These are phyloP conservation scores for Silvanus unidentatus DNA, from an alignment of 2,888 invertebrate genomes.

Conservation along the genomic window DNA sequence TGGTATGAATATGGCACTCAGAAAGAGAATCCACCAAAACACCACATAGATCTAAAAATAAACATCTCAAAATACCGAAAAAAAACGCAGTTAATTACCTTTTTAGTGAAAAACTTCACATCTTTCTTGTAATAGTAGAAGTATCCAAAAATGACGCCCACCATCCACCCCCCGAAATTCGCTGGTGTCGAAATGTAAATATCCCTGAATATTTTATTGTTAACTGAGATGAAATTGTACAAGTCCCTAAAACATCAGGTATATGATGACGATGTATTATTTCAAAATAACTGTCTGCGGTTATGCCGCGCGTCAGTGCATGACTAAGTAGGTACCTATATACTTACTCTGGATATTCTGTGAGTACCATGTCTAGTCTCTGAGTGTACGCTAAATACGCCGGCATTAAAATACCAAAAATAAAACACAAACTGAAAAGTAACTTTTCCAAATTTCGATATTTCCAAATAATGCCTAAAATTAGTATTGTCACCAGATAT, in stretches of 20 bases:
- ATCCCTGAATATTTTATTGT: not conserved
- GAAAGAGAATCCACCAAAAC: slow-evolving; percentile 35
- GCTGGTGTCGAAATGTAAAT: not conserved
- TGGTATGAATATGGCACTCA: slow-evolving; percentile 26
- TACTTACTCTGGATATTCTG: no score
- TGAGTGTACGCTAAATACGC: no score
- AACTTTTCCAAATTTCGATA: slow-evolving; percentile 2
- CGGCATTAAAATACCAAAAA: no score
- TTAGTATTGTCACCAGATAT: slow-evolving; percentile 24
- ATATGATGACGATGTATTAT: no score
- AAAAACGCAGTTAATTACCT: not conserved
- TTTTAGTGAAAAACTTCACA: not conserved
- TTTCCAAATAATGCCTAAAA: slow-evolving; percentile 23
- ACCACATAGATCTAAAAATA: slow-evolving; percentile 27
- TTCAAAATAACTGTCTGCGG: no score
- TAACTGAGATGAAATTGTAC: no score
- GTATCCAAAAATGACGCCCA: slow-evolving; percentile 2
- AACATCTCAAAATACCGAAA: no score
- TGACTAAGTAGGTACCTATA: no score
- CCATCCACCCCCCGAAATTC: not conserved
- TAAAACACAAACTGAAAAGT: slow-evolving; percentile 14
- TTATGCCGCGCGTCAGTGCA: no score
- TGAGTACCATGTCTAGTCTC: no score
- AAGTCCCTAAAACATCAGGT: no score
- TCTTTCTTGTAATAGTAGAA: not conserved